Evolutionary conservation across 2,888 invertebrate species (phyloP), one percentile per base, ranked within the genome.

Genomic region (Drosophila meridiana): DNA sequence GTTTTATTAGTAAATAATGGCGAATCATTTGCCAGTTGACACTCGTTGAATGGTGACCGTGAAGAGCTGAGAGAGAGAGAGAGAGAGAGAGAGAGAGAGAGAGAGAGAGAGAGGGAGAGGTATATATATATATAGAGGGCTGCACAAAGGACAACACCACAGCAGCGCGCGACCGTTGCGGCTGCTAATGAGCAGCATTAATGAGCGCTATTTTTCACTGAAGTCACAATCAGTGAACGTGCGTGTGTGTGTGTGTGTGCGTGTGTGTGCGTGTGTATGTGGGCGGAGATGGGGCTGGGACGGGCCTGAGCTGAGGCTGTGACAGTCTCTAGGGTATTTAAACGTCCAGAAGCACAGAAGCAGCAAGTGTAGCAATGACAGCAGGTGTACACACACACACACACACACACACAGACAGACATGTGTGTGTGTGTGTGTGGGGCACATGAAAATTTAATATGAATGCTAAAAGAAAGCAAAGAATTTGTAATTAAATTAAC

Each of bases 1-100:
- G 91, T 91, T 92, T 91, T 92, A 92, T 92, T 92, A 90, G 89
- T 91, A 89, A 92, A 92, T 92, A 92, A 92, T 92, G 91, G 92
- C 82, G 76, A 90, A 91, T 92, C 92, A 91, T 92, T 92, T 92
- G 91, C 73, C 89, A 86, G 88, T 91, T 92, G 92, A 92, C 92
- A 90, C 90, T 86, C 84, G 87, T 80, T 75, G 89, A 80, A 80
- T 73, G 67, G 63, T 28, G 28, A 61, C 58, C 60, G 60, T 20
- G 20, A 20, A 20, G 65, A 70, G 32, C 4, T 11, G 38, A 4
- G n/a, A 11, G 11, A 26, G 3, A 20, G 20, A 4, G 9, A 4
- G 5, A 20, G 8, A 47, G 47, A 5, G 6, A n/a, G 3, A 20
- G 20, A 4, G 9, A 4, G 5, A 20, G 8, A 20, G 20, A 4